Base-by-base conservation (phyloP, 2,888 invertebrate species). In the Pegoplata infirma region DNA sequence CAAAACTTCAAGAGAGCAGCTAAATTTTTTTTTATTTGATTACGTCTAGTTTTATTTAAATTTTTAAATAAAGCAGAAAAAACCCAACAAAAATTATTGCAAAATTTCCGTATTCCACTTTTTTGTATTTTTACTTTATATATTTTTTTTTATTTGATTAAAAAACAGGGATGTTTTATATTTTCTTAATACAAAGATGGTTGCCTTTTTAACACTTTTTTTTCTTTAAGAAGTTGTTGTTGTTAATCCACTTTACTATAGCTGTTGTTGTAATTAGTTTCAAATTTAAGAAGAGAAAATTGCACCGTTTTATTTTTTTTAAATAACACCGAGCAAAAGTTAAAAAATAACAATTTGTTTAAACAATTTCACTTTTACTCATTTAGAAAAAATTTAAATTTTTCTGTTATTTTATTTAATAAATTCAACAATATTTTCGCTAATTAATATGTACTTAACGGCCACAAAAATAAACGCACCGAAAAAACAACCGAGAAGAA, bases 21-120 rank as follows among this genome's bases (percentile, higher is more conserved):
- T 17, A 47, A 16, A 66, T 16, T 59, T 47, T 55, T 71, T 44
- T 51, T 14, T 19, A 49, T 47, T 55, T 59, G 64, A 64, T 59
- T 59, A 58, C 64, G 56, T 66, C 76, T 21, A 58, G 36, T 10
- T 63, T 75, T 61, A 59, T 74, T 23, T n/a, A 5, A 36, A 36
- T 14, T 28, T 12, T 28, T 12, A 32, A 64, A 49, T 36, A 61
- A 59, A 36, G 6, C 28, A 23, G 8, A 49, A 17, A 32, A 10
- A n/a, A 44, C 51, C 14, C 19, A 21, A 28, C 3, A 19, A 69
- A 53, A 25, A 10, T 51, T 67, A 67, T 77, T 77, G 72, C 67
- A 51, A 59, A 66, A 63, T 59, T 61, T 56, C 67, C 55, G 23
- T 21, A 51, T 53, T 5, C 16, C 8, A 44, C 21, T 19, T 40